Evolutionary conservation across 1,140 invertebrate genomes (phyloP), one percentile per base, ranked within the genome.

Genomic region (Arctopsyche grandis): DNA sequence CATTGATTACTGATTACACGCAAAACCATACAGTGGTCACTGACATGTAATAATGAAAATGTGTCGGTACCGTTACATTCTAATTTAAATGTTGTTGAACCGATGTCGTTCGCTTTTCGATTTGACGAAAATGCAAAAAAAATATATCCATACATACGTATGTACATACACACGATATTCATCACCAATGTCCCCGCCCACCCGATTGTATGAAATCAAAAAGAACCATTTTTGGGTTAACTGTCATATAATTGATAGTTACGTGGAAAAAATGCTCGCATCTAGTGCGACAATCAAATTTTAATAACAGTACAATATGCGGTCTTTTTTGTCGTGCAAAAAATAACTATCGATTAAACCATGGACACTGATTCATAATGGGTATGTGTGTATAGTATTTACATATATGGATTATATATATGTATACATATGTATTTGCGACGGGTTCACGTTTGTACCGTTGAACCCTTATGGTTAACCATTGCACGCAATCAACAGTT

Each of bases 31-130:
- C 63, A n/a, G n/a, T n/a, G 63, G 63, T 66, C 63, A 66, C 63
- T 26, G 63, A 22, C 63, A 66, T 66, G 21, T 22, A 60, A 60
- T 60, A 66, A 66, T 66, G 69, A 71, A 46, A 46, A 71, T 71
- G 69, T 71, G 19, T 71, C 44, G 43, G 38, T 71, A 71, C 69
- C 69, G 69, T 71, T 71, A 71, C 46, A 71, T 71, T 71, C 44
- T 46, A 71, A 71, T 46, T 71, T 71, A 24, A 22, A 71, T 22
- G 69, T 46, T 71, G 69, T 71, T 21, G 69, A 48, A 44, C 44
- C 21, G 10, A 16, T 21, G 69, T 71, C 0, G 69, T 10, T 21
- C 69, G 16, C 14, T 46, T 71, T 71, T 48, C 44, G 38, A 71
- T 44, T n/a, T 38, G 38, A 71, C 44, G 5, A 71, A 71, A 71